Base-by-base conservation (phyloP, 2,888 invertebrate genomes). In the Leistus spinibarbis region DNA sequence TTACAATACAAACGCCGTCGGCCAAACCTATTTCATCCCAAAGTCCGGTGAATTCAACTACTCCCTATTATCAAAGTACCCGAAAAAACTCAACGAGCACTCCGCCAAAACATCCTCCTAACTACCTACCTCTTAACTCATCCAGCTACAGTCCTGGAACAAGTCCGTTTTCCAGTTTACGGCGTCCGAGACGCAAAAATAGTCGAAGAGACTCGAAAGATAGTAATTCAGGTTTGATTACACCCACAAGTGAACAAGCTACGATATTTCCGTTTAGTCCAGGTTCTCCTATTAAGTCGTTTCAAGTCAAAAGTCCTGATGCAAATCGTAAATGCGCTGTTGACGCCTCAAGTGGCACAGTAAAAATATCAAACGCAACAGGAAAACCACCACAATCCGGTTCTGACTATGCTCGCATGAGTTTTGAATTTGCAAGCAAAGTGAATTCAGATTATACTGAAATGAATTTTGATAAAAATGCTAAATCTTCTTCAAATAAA, bases 261-360 rank as follows among this genome's bases (percentile, higher is more conserved):
- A 90, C 91, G 0, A 89, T 92, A 76, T 92, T 92, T 83, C 91
- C 92, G 0, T 88, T 92, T 80, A 91, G 90, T 76, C 83, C 91
- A 62, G 91, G 91, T 82, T 91, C 91, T 78, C 91, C 91, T 0
- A 86, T 88, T 20, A 90, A 89, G 77, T 82, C 85, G 0, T 85
- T 86, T 67, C 83, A 86, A 19, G 70, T 76, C 9, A 80, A 74
- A 77, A 78, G 66, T 22, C 80, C 77, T 3, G 77, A 77, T 13
- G 79, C 81, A 54, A 79, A 79, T 3, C 77, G 83, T 54, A 85
- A 84, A 79, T 83, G 83, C 74, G 80, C 83, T 3, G 80, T 83
- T 1, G 86, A 87, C 76, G 82, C 82, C 0, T 81, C 83, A 3
- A 81, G 83, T 65, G 84, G 84, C 3, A 80, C 81, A n/a, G 78